Base-by-base conservation (phyloP, 92 coral and sea anemone genomes). In the Porites rus region DNA sequence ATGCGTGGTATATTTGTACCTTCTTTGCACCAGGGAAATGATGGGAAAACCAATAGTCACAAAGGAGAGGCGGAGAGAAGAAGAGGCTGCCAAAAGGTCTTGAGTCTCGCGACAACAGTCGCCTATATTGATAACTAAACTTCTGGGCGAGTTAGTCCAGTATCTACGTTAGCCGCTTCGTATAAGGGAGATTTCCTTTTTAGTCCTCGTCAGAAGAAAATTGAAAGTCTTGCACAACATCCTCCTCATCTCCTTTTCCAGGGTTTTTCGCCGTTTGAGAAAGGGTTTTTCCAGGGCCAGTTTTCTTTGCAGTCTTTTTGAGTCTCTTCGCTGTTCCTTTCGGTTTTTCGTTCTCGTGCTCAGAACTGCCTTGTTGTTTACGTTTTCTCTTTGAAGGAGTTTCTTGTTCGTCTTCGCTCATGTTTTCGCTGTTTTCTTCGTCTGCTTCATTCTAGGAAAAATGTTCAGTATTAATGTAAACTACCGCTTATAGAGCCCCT, bases 121-220 rank as follows among this genome's bases (percentile, higher is more conserved):
- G 46, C 46, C 46, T 38, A 38, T 38, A 6, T 38, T 38, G 46
- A 38, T 38, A 5, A 38, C 46, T 38, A 38, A 38, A 38, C 46
- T 3, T 38, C 46, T 38, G 46, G 46, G 46, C 0, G 46, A 38
- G 46, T 4, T 38, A 7, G 46, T 38, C 46, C 46, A 38, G 46
- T 38, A 38, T 38, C 46, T 38, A 38, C 46, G 46, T 38, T 38
- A 56, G 61, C 16, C 61, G 11, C 17, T 56, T 10, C 16, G 61
- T 20, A 24, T 46, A 22, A 67, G 4, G 17, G 6, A 10, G 7
- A 8, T 25, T 24, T 16, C 9, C 6, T 10, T 22, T 74, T 19
- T 79, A 85, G 53, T 96, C 98, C 65, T 96, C 99, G 65, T 90
- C 94, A 2, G 98, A 95, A 3, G 99, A 96, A 68, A 96, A 93